Percentiles rank a stretch among this genome's conserved stretches.
These are phyloP conservation scores for Phallusia fumigata DNA, from an alignment of 23 tunicate species.

Conservation along the genomic window DNA sequence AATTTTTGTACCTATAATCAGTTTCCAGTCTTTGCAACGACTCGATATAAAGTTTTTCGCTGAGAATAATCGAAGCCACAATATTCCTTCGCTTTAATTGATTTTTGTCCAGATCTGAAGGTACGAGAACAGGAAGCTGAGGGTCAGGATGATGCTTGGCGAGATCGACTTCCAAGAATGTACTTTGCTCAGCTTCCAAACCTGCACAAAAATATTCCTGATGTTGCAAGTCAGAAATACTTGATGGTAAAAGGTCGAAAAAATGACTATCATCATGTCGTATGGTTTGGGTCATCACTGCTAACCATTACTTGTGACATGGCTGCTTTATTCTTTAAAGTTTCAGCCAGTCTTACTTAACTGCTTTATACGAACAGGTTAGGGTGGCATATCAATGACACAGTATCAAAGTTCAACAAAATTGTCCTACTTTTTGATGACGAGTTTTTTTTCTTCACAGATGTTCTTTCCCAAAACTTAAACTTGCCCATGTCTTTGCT, in stretches of 20 bases:
- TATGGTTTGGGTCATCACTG: too few relatives aligned
- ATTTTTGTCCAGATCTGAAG: constrained; percentile 25
- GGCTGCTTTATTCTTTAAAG: too few relatives aligned
- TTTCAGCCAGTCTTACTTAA: too few relatives aligned
- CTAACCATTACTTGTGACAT: too few relatives aligned
- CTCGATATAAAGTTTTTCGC: constrained; percentile 86
- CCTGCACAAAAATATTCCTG: neutral
- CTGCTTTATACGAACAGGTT: too few relatives aligned
- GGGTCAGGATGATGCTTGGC: constrained; percentile 44
- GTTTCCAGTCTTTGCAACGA: constrained; percentile 75
- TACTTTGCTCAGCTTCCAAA: constrained; percentile 40
- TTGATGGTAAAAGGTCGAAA: too few relatives aligned
- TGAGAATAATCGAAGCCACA: constrained; percentile 74
- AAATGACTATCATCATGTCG: too few relatives aligned
- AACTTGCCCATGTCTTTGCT: constrained; percentile 33
- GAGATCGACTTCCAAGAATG: constrained; percentile 38
- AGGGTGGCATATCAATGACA: too few relatives aligned
- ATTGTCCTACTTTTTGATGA: constrained; percentile 22
- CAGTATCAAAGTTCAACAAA: too few relatives aligned
- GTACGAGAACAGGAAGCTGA: constrained; percentile 42
- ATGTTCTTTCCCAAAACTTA: constrained; percentile 61
- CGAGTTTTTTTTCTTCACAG: constrained; percentile 42
- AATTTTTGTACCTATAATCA: constrained; percentile 68
- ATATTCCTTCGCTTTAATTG: constrained; percentile 75
- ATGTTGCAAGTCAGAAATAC: too few relatives aligned